Percentiles rank a stretch among this genome's conserved stretches.
These are phyloP conservation scores for Otolemur garnettii DNA, from an alignment of 2,113 vertebrate species.

Conservation along the genomic window DNA sequence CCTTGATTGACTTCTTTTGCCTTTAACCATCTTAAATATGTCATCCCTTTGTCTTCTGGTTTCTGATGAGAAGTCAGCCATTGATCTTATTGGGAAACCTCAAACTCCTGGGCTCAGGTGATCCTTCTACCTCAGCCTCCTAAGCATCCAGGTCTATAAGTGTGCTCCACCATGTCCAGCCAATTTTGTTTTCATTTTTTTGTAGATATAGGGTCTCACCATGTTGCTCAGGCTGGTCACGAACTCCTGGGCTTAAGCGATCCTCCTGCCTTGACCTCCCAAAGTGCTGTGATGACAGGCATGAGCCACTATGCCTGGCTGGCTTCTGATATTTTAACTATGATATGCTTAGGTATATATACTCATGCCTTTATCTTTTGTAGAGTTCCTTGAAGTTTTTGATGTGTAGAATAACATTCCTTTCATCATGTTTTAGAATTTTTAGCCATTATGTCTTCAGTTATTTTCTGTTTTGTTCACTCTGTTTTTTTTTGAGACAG, in stretches of 20 bases:
- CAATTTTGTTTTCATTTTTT: background rate
- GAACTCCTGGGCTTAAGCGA: too few species aligned
- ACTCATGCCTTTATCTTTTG: background rate
- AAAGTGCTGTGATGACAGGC: too few species aligned
- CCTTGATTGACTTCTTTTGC: background rate
- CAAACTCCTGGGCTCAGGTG: too few species aligned
- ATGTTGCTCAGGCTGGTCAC: too few species aligned
- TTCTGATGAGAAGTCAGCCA: slow-evolving; percentile 11
- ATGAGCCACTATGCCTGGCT: background rate
- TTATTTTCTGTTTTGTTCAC: background rate
- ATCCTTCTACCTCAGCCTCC: too few species aligned
- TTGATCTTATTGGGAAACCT: background rate
- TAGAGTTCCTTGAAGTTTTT: background rate
- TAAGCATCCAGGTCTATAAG: too few species aligned
- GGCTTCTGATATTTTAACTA: slow-evolving; percentile 51
- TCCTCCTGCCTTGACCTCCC: too few species aligned
- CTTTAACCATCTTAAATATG: background rate
- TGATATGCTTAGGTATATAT: background rate
- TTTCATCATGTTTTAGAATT: slow-evolving; percentile 28
- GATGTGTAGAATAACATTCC: background rate
- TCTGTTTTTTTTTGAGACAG: background rate
- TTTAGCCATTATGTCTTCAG: background rate
- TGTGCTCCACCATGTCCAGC: too few species aligned
- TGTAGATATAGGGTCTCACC: too few species aligned
- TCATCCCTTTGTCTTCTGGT: background rate